phyloP scores from a whole-genome alignment of 2,113 vertebrate species.

The Malurus elegans region DNA sequence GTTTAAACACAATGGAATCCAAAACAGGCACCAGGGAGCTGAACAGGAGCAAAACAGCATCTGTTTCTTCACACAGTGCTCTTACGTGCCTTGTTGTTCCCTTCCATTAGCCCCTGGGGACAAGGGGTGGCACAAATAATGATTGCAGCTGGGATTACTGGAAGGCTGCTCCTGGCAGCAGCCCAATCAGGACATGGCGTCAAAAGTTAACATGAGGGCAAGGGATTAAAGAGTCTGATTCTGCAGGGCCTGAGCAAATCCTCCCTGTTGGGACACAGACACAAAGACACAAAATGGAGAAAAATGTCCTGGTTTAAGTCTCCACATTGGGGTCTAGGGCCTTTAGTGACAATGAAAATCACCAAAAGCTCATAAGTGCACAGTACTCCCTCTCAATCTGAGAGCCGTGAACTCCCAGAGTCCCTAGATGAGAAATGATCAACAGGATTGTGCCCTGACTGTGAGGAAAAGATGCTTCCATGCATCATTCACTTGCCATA shows the following conservation, averaged over 20 bases:
- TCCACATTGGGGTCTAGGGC: background rate
- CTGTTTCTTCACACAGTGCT: conserved; percentile 7
- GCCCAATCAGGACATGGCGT: background rate
- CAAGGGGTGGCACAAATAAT: background rate
- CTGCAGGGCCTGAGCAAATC: conserved; percentile 3
- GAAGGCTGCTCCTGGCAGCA: conserved; percentile 13
- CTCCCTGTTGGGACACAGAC: background rate
- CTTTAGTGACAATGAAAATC: background rate
- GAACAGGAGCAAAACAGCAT: conserved; percentile 28
- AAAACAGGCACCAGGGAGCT: conserved; percentile 20
- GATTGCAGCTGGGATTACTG: conserved; percentile 2
- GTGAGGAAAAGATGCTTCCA: background rate
- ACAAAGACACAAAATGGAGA: background rate
- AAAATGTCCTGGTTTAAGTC: background rate
- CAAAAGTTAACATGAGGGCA: conserved; percentile 12
- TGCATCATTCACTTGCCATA: background rate
- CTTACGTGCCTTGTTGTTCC: background rate
- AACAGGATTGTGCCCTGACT: background rate
- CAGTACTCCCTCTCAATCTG: background rate
- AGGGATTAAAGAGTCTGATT: background rate
- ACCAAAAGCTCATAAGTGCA: background rate
- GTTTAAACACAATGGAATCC: background rate
- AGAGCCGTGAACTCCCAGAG: background rate
- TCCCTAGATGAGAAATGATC: background rate
- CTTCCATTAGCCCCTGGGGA: background rate